Evolutionary conservation across 35 echinoderm and acorn worm species (phyloP).

Genomic region (Heliocidaris tuberculata): DNA sequence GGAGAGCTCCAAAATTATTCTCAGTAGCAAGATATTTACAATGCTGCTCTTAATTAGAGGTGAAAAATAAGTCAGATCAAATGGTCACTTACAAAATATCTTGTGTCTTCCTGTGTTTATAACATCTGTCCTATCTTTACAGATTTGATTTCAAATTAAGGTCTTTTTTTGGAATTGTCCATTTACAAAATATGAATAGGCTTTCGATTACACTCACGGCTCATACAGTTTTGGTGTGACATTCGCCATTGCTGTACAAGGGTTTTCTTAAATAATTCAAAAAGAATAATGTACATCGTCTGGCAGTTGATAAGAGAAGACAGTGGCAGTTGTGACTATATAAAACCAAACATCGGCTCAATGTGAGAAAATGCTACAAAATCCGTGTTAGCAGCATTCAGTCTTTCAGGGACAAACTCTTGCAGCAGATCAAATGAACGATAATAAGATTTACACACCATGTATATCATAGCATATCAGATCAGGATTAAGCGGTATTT

Average conservation of each 20-base stretch:
- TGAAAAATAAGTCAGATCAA: too few relatives aligned
- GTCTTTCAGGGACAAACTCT: background rate
- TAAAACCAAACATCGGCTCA: background rate
- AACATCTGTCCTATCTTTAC: too few relatives aligned
- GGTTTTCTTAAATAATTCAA: background rate
- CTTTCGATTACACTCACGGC: background rate
- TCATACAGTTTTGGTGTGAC: background rate
- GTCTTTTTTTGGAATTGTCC: too few relatives aligned
- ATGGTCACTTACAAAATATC: too few relatives aligned
- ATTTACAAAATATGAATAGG: too few relatives aligned
- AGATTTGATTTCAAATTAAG: too few relatives aligned
- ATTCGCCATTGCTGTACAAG: background rate
- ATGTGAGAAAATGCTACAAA: background rate
- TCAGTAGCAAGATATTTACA: too few relatives aligned
- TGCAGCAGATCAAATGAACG: background rate
- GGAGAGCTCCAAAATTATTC: too few relatives aligned
- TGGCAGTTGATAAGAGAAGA: background rate
- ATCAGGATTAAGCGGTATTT: background rate
- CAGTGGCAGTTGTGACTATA: background rate
- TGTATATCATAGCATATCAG: background rate
- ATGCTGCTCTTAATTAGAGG: too few relatives aligned
- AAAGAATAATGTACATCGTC: background rate
- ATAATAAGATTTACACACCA: background rate
- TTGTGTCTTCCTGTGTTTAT: too few relatives aligned
- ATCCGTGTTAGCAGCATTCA: background rate